Conservation (phyloP, 2,797 vertebrate genomes). For the Moxostoma hubbsi region DNA sequence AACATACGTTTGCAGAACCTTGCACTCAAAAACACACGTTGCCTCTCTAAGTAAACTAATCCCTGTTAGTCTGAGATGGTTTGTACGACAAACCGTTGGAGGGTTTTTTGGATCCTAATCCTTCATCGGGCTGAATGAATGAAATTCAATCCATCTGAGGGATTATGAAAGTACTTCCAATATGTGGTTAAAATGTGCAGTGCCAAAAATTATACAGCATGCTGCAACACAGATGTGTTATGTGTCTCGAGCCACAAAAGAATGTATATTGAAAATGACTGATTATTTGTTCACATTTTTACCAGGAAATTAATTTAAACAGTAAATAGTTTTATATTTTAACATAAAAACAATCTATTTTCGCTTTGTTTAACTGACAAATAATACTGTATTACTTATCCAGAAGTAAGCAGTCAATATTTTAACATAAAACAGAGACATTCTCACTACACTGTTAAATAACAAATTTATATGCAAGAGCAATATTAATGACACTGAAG, state of each 20-base stretch:
- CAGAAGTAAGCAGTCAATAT: no score
- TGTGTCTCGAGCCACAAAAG: neutral
- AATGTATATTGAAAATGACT: neutral
- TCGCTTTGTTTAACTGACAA: no score
- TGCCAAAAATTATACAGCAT: conserved; percentile 19
- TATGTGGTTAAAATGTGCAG: neutral
- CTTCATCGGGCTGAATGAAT: conserved; percentile 36
- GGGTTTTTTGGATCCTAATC: conserved; percentile 46
- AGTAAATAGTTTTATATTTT: neutral
- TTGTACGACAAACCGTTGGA: conserved; percentile 41
- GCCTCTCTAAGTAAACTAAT: conserved; percentile 40
- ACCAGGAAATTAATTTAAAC: neutral
- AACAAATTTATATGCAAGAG: no score
- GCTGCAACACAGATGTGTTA: conserved; percentile 28
- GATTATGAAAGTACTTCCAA: conserved; percentile 36
- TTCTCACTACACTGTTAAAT: neutral
- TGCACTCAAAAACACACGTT: conserved; percentile 19
- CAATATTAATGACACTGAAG: no score
- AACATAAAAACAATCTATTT: neutral
- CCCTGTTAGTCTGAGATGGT: conserved; percentile 49
- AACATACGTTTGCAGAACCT: conserved; percentile 43
- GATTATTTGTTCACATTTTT: neutral
- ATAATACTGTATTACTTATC: no score
- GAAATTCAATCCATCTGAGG: conserved; percentile 47
- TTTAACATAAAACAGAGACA: neutral